Percentiles rank a stretch among this genome's conserved stretches.
phyloP scores from a whole-genome alignment of 1,140 invertebrate species.

The Cryptotermes secundus region DNA sequence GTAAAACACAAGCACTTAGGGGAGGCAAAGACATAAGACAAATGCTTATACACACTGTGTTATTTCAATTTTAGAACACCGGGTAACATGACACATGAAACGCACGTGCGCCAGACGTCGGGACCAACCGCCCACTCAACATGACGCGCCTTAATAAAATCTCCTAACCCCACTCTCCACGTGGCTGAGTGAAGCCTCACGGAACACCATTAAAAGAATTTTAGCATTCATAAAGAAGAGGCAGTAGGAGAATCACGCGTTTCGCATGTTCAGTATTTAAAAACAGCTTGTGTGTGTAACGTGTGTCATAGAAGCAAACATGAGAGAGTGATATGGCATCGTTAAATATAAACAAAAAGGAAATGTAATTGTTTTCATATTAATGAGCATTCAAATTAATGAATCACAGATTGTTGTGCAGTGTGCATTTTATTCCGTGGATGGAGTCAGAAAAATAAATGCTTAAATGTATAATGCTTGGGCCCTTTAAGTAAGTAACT shows the following conservation, averaged over 20 bases:
- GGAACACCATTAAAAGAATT: background rate
- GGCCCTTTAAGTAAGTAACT: too few species aligned
- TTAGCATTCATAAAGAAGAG: background rate
- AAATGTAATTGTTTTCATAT: too few species aligned
- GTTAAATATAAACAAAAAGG: too few species aligned
- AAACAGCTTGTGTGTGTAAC: background rate
- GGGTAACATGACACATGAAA: background rate
- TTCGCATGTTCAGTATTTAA: background rate
- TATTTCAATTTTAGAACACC: background rate
- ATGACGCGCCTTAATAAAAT: background rate
- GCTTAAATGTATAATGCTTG: too few species aligned
- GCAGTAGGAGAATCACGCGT: background rate
- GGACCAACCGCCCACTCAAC: background rate
- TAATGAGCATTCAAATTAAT: too few species aligned
- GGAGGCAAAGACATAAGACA: too few species aligned
- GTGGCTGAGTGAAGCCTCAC: background rate
- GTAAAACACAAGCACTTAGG: background rate
- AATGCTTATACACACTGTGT: too few species aligned
- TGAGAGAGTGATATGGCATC: too few species aligned
- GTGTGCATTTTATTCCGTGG: too few species aligned
- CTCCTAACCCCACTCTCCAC: background rate
- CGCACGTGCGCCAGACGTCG: background rate
- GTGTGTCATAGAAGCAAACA: background rate
- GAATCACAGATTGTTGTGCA: too few species aligned
- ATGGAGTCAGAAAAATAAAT: too few species aligned